A percentile compares a stretch with the other conserved stretches of the same genome.
Conservation (phyloP, 2,797 vertebrate genomes). For the Austrolebias charrua region DNA sequence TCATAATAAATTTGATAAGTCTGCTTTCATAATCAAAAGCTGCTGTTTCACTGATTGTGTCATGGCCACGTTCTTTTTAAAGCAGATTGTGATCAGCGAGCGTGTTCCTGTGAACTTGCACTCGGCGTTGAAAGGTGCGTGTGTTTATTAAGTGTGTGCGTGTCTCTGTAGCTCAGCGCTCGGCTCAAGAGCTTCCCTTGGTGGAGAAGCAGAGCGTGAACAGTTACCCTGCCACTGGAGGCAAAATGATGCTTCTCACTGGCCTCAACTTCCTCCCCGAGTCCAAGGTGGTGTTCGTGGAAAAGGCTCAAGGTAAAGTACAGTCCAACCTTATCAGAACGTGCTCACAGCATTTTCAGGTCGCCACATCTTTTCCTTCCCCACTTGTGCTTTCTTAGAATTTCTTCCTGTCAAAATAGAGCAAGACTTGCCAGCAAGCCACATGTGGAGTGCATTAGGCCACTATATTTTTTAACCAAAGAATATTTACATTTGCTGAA, state of each 20-base stretch:
- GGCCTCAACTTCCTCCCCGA: conserved; percentile 97
- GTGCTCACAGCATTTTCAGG: conserved; percentile 55
- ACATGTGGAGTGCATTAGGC: conserved; percentile 87
- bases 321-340: conserved; percentile 27
- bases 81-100: conserved; percentile 48
- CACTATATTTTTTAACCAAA: conserved; percentile 87
- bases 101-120: conserved; percentile 18
- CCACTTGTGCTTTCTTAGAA: conserved; percentile 49
- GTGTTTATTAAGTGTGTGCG: conserved; percentile 30
- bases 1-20: conserved; percentile 64
- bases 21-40: conserved; percentile 47
- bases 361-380: conserved; percentile 37
- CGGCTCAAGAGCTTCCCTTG: conserved; percentile 97
- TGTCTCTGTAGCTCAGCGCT: conserved; percentile 87
- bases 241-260: conserved; percentile 92
- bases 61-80: conserved; percentile 32
- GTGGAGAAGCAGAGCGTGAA: conserved; percentile 96
- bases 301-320: conserved; percentile 94
- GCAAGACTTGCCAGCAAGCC: conserved; percentile 73
- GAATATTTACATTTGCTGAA: conserved; percentile 86
- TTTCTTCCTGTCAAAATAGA: conserved; percentile 82
- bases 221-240: conserved; percentile 88
- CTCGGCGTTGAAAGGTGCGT: conserved; percentile 26
- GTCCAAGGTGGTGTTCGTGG: conserved; percentile 98
- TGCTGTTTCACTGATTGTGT: conserved; percentile 53